Conservation (phyloP, 2,113 vertebrate genomes). For the Anthoscopus minutus region DNA sequence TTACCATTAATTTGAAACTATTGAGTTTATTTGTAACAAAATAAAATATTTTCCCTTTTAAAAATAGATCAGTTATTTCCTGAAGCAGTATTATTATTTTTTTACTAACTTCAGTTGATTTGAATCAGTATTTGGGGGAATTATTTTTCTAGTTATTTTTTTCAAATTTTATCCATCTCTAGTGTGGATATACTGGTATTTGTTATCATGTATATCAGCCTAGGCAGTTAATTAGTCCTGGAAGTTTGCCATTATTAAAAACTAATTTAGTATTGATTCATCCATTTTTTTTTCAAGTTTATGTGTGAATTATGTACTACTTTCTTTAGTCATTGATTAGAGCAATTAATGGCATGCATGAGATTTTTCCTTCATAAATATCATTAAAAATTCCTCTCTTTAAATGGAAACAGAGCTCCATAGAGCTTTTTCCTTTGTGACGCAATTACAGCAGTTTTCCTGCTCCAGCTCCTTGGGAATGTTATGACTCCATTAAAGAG, state of each 20-base stretch:
- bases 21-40: not conserved
- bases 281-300: not conserved
- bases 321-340: not conserved
- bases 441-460: not conserved
- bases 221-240: not conserved
- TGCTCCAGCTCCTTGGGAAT: not conserved
- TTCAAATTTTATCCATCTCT: not conserved
- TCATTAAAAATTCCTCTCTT: conserved; percentile 10
- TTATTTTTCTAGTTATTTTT: not conserved
- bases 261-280: not conserved
- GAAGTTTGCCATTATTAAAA: not conserved
- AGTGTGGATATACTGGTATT: not conserved
- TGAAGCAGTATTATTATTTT: not conserved
- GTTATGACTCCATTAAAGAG: not conserved
- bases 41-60: not conserved
- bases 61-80: not conserved
- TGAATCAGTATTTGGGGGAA: not conserved
- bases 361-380: conserved; percentile 3
- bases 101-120: not conserved
- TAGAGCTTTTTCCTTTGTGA: not conserved
- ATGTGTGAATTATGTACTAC: not conserved
- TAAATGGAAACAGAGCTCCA: not conserved
- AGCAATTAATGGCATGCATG: not conserved
- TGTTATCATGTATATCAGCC: not conserved
- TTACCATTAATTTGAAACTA: not conserved